Evolutionary conservation across 2,797 vertebrate species (phyloP).

Genomic region (Borostomias antarcticus): DNA sequence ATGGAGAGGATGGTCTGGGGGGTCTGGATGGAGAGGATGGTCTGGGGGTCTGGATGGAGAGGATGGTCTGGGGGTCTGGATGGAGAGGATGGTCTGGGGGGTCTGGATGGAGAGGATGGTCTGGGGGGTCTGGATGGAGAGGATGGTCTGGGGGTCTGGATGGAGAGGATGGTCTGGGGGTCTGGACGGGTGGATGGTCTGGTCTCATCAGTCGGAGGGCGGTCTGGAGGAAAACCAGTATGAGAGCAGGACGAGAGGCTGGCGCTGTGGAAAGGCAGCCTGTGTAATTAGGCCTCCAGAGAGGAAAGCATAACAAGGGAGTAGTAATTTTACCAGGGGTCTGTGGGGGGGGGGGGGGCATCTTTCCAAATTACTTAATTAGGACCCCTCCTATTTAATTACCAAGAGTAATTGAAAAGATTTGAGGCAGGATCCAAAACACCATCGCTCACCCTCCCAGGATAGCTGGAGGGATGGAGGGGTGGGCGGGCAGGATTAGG

Average conservation of each 20-base stretch:
- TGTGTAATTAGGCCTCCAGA: not conserved
- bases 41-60: no score
- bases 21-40: no score
- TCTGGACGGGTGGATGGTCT: not conserved
- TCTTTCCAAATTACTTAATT: conserved; percentile 31
- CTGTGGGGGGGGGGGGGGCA: not conserved
- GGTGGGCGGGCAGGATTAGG: not conserved
- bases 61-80: no score
- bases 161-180: not conserved
- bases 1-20: no score
- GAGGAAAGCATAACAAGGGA: conserved; percentile 18
- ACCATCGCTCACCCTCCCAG: not conserved
- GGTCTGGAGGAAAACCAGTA: not conserved
- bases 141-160: no score
- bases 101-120: no score
- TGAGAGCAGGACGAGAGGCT: not conserved
- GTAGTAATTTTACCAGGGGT: conserved; percentile 20
- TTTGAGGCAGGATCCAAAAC: no score
- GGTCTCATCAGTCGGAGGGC: no score
- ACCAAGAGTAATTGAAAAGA: conserved; percentile 27
- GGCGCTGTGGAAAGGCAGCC: not conserved
- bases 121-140: no score
- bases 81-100: no score
- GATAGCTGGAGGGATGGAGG: conserved; percentile 5
- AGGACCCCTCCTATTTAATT: conserved; percentile 27